Evolutionary conservation across 2,113 vertebrate genomes (phyloP).

Genomic region (Pardalotus punctatus): DNA sequence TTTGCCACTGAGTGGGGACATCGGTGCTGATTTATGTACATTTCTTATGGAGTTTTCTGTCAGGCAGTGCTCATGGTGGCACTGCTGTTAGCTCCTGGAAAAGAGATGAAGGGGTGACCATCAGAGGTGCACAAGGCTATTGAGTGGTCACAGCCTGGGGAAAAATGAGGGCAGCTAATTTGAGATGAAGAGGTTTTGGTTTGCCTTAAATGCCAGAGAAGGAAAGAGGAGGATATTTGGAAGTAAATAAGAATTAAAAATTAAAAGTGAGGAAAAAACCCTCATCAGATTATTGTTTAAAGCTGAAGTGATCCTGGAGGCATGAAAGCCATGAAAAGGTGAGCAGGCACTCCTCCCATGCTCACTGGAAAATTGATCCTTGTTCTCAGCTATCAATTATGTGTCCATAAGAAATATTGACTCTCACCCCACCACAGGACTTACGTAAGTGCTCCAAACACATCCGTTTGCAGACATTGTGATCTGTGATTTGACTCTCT

Average conservation of each 20-base stretch:
- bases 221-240: not conserved
- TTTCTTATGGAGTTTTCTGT: not conserved
- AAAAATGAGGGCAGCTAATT: not conserved
- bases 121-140: not conserved
- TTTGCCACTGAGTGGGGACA: not conserved
- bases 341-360: not conserved
- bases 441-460: not conserved
- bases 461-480: not conserved
- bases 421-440: not conserved
- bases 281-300: not conserved
- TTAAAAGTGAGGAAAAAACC: not conserved
- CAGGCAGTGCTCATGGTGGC: fast-evolving
- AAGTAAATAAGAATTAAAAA: not conserved
- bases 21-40: fast-evolving
- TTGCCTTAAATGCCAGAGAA: not conserved
- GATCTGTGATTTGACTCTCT: conserved; percentile 25
- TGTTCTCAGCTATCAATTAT: conserved; percentile 8
- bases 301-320: not conserved
- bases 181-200: not conserved
- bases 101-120: not conserved
- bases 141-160: not conserved
- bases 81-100: not conserved
- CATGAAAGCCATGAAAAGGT: not conserved
- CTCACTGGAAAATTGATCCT: not conserved
- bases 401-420: conserved; percentile 29